Percentiles rank a stretch among this genome's conserved stretches.
These are phyloP conservation scores for Ageneiosus marmoratus DNA, from an alignment of 2,113 vertebrate species.

Conservation along the genomic window DNA sequence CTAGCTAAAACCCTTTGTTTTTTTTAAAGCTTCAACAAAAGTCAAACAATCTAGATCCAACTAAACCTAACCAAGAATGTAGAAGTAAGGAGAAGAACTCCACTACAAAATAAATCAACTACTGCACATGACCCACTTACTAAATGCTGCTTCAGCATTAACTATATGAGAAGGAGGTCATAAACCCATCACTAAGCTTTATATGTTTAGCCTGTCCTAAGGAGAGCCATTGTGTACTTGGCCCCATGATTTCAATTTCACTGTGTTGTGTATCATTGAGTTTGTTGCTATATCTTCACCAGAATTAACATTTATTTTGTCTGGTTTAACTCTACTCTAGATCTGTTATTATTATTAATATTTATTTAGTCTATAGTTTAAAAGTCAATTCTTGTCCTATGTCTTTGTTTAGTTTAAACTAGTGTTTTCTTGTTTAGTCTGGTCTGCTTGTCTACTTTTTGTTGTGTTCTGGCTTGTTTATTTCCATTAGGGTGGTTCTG, in stretches of 20 bases:
- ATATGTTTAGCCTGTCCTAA: neutral
- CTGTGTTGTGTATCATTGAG: neutral
- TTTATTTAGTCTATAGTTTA: neutral
- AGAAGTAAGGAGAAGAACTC: neutral
- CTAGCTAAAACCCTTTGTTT: neutral
- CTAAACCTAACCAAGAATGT: neutral
- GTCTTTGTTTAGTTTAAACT: neutral
- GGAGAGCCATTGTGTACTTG: neutral
- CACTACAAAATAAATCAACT: no score
- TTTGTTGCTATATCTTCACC: neutral
- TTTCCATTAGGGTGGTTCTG: neutral
- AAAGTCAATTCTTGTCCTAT: neutral
- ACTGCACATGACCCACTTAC: no score
- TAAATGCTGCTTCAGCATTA: neutral
- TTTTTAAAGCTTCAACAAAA: neutral
- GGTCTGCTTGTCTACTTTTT: neutral
- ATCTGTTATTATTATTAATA: neutral
- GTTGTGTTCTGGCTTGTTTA: neutral
- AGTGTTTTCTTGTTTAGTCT: neutral
- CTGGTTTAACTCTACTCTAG: neutral
- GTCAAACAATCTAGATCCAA: neutral
- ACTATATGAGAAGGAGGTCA: no score
- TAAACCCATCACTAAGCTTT: neutral
- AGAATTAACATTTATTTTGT: neutral
- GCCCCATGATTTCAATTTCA: conserved; percentile 43